Evolutionary conservation across 1,140 invertebrate species (phyloP).

Genomic region (Lepeophtheirus salmonis): DNA sequence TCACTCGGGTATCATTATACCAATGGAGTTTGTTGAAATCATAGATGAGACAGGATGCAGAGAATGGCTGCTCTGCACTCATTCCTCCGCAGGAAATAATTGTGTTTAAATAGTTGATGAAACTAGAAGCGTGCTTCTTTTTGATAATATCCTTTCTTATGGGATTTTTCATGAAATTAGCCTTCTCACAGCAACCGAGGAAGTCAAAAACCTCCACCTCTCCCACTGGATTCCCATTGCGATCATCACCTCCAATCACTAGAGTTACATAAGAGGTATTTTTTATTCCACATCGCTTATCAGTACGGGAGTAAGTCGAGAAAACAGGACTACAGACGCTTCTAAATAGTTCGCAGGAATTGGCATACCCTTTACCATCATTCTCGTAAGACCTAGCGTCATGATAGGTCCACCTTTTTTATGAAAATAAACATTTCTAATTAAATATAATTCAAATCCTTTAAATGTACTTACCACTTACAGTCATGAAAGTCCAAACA

Average conservation of each 20-base stretch:
- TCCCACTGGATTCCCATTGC: neutral
- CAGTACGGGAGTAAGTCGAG: neutral
- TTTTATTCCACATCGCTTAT: neutral
- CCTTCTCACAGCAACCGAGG: neutral
- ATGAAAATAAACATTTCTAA: neutral
- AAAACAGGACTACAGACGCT: neutral
- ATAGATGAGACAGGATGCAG: neutral
- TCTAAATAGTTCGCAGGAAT: neutral
- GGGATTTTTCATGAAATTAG: neutral
- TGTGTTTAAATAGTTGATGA: neutral
- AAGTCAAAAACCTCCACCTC: neutral
- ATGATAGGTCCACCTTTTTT: neutral
- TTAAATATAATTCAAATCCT: no score
- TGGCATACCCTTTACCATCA: no score
- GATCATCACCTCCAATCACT: neutral
- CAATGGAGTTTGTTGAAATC: neutral
- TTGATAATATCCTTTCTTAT: neutral
- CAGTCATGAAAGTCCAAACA: neutral
- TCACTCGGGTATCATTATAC: neutral
- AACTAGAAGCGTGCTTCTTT: neutral
- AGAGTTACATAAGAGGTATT: neutral
- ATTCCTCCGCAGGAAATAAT: neutral
- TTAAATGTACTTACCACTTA: neutral
- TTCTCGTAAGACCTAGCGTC: no score
- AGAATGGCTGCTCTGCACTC: neutral